A percentile compares a stretch with the other conserved stretches of the same genome.
phyloP scores from a whole-genome alignment of 2,113 vertebrate genomes.

The Peromyscus maniculatus region DNA sequence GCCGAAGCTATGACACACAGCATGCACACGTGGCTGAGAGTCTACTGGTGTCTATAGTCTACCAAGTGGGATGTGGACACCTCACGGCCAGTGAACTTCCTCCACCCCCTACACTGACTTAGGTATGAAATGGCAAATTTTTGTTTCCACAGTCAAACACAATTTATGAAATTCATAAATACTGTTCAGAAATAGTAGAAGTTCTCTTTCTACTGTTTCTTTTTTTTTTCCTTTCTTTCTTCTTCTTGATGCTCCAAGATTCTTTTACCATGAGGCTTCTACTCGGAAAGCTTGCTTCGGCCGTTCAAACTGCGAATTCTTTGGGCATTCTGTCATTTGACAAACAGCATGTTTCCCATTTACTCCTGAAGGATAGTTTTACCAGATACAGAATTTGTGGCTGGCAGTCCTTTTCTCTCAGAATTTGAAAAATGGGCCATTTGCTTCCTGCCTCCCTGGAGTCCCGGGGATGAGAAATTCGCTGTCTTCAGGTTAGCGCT shows the following conservation, averaged over 20 bases:
- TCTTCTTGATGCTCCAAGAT: not conserved
- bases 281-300: not conserved
- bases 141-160: not conserved
- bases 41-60: not conserved
- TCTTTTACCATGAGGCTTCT: conserved; percentile 20
- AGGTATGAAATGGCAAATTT: not conserved
- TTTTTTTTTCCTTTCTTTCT: not conserved
- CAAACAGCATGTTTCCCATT: conserved; percentile 14
- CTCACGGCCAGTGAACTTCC: not conserved
- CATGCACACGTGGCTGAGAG: not conserved
- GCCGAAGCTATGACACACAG: not conserved
- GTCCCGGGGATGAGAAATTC: not conserved
- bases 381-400: not conserved
- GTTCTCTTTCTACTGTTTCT: not conserved
- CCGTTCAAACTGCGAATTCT: not conserved
- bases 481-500: not conserved
- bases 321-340: not conserved
- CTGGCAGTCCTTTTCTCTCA: not conserved
- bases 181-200: not conserved
- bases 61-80: not conserved
- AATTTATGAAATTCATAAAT: conserved; percentile 1
- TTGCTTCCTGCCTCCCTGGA: not conserved
- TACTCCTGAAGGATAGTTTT: conserved; percentile 33
- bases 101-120: not conserved
- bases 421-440: conserved; percentile 33